Evolutionary conservation across 2,888 invertebrate species (phyloP).

Genomic region (Bedellia somnulentella): DNA sequence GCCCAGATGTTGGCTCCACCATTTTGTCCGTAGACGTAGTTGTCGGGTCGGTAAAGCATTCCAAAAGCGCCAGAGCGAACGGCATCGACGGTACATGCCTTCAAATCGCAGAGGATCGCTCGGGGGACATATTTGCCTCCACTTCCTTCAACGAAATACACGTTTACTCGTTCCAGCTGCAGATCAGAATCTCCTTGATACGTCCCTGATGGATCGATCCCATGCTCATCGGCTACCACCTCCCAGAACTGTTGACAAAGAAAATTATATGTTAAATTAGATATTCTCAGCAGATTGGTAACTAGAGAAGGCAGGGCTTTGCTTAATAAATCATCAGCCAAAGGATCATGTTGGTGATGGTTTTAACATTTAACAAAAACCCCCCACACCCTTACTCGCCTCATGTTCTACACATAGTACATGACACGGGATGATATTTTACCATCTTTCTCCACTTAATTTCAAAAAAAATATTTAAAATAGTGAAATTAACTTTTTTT

Average conservation of each 20-base stretch:
- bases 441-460: no score
- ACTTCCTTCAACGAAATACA: slow-evolving; percentile 72
- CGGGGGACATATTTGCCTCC: slow-evolving; percentile 35
- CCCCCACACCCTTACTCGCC: no score
- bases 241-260: slow-evolving; percentile 54
- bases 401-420: no score
- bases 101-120: slow-evolving; percentile 35
- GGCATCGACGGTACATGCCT: slow-evolving; percentile 60
- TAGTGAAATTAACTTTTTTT: no score
- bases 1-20: slow-evolving; percentile 65
- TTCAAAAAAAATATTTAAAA: no score
- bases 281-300: no score
- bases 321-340: not conserved
- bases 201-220: slow-evolving; percentile 55
- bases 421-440: no score
- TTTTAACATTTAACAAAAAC: no score
- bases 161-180: slow-evolving; percentile 73
- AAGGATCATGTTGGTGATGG: not conserved
- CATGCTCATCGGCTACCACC: slow-evolving; percentile 67
- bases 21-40: slow-evolving; percentile 64
- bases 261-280: no score
- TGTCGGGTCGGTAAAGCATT: slow-evolving; percentile 70
- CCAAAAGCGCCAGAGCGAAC: slow-evolving; percentile 67
- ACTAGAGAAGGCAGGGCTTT: slow-evolving; percentile 1
- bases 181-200: slow-evolving; percentile 69